Evolutionary conservation across 2,797 vertebrate species (phyloP).

Genomic region (Xenops minutus): DNA sequence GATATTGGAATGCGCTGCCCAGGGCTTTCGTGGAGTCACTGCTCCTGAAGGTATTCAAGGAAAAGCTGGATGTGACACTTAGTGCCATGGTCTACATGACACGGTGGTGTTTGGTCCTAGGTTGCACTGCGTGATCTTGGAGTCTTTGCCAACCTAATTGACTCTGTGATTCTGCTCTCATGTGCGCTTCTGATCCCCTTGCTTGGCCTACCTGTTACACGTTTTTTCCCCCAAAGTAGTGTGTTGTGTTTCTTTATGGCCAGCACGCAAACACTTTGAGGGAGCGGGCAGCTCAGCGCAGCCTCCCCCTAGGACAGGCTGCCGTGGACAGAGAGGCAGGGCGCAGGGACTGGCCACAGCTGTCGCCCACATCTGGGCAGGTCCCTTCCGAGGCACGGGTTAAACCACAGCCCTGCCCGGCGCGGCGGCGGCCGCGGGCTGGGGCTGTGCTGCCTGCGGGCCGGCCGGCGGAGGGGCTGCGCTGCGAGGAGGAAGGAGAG

Average conservation of each 20-base stretch:
- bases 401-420: too few relatives aligned
- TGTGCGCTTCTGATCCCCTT: not conserved
- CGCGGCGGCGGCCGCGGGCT: too few relatives aligned
- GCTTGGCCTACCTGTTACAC: not conserved
- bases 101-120: accelerated
- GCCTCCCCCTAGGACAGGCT: too few relatives aligned
- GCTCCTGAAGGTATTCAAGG: not conserved
- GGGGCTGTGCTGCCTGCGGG: too few relatives aligned
- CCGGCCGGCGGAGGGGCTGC: too few relatives aligned
- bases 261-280: not conserved
- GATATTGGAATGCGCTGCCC: not conserved
- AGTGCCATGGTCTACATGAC: not conserved
- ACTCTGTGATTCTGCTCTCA: not conserved
- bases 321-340: too few relatives aligned
- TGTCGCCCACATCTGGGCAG: too few relatives aligned
- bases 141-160: not conserved
- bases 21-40: not conserved
- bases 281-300: too few relatives aligned
- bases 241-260: not conserved
- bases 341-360: too few relatives aligned
- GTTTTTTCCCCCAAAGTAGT: not conserved
- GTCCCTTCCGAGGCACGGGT: too few relatives aligned
- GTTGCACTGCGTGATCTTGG: not conserved
- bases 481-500: too few relatives aligned
- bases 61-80: not conserved